phyloP scores from a whole-genome alignment of 92 coral and sea anemone genomes.

The Chrysogorgia sp. region DNA sequence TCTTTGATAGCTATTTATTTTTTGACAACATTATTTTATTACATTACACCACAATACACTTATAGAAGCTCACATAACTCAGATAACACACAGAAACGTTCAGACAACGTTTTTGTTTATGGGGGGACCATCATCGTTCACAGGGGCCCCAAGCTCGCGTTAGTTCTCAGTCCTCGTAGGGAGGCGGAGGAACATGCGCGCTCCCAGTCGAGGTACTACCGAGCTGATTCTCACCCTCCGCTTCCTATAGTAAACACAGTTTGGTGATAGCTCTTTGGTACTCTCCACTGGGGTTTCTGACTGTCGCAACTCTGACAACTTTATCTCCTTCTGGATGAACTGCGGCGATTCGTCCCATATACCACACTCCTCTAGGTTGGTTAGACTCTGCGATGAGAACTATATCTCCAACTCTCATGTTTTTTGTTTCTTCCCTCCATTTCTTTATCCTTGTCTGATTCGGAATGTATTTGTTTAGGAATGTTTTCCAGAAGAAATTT shows the following conservation, averaged over 20 bases:
- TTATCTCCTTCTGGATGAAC: slow-evolving; percentile 20
- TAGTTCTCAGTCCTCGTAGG: no score
- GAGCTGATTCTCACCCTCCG: not conserved
- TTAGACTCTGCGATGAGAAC: slow-evolving; percentile 38
- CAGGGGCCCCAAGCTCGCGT: no score
- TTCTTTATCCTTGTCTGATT: no score
- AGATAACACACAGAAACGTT: no score
- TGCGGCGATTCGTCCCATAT: slow-evolving; percentile 18
- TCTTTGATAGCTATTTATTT: no score
- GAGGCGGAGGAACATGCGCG: not conserved
- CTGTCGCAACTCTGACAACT: slow-evolving; percentile 15
- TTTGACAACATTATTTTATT: no score
- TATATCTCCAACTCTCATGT: slow-evolving; percentile 24
- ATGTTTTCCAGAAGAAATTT: slow-evolving; percentile 35
- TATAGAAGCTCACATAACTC: no score
- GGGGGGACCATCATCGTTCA: no score
- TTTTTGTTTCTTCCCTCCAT: slow-evolving; percentile 12
- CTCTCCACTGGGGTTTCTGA: slow-evolving; percentile 32
- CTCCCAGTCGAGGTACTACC: slow-evolving; percentile 23
- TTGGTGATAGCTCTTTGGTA: no score
- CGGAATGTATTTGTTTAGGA: no score
- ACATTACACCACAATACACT: no score
- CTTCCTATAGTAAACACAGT: slow-evolving; percentile 19
- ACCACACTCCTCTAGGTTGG: slow-evolving; percentile 47
- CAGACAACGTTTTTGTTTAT: no score